phyloP scores from a whole-genome alignment of 2,888 invertebrate species.

The Harpagoxenus sublaevis region DNA sequence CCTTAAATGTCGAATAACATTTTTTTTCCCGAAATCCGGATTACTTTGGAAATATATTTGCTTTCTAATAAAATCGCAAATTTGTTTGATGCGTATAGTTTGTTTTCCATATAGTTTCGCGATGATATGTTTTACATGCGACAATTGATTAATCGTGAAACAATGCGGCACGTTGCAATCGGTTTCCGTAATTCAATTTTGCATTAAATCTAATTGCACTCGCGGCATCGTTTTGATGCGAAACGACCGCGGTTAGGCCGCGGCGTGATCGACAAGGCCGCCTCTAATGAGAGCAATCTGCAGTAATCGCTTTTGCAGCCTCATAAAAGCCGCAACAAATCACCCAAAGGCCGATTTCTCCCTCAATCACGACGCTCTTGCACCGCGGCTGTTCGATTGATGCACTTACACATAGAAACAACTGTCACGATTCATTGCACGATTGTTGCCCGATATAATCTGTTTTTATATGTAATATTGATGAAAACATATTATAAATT shows the following conservation, averaged over 20 bases:
- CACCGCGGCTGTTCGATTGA: constrained; percentile 49
- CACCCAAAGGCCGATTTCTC: constrained; percentile 66
- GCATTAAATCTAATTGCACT: constrained; percentile 17
- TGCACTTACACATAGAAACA: constrained; percentile 5
- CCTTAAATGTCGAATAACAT: background rate
- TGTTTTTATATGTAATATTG: background rate
- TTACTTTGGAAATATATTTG: background rate
- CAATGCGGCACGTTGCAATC: background rate
- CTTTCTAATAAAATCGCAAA: background rate
- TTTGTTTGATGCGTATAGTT: background rate
- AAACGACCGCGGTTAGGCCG: constrained; percentile 16
- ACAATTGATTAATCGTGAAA: constrained; percentile 1
- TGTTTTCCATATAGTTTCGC: background rate
- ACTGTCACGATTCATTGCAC: background rate
- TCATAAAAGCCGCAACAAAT: constrained; percentile 65
- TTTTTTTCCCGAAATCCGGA: background rate
- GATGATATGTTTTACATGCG: background rate
- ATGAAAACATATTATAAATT: background rate
- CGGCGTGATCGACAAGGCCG: constrained; percentile 57
- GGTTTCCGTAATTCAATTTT: constrained; percentile 24
- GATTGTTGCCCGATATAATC: background rate
- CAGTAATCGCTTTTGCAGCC: constrained; percentile 67
- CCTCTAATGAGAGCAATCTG: constrained; percentile 61
- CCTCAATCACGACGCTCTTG: constrained; percentile 65
- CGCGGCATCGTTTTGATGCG: constrained; percentile 8